Conservation (phyloP, 2,113 vertebrate genomes). For the Crotalus tigris region DNA sequence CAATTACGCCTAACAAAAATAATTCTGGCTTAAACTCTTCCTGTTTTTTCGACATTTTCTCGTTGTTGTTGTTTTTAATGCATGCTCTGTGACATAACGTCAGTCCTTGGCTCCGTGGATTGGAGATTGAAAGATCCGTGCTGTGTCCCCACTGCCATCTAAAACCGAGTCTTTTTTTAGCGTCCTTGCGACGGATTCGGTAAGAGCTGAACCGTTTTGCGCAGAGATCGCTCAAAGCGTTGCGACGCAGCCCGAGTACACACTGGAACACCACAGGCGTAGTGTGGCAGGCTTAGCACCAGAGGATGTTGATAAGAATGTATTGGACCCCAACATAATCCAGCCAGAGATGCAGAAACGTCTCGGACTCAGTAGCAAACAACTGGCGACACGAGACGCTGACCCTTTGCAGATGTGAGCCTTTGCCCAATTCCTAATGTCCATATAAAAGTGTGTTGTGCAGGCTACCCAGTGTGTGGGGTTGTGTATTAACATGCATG, state of each 20-base stretch:
- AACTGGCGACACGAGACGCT: constrained; percentile 58
- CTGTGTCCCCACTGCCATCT: not conserved
- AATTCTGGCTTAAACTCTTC: too few species aligned
- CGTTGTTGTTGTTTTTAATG: too few species aligned
- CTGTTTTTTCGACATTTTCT: too few species aligned
- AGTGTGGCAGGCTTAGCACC: constrained; percentile 58
- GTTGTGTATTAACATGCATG: constrained; percentile 26
- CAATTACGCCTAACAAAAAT: too few species aligned
- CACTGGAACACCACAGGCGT: constrained; percentile 51
- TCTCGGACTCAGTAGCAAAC: constrained; percentile 27
- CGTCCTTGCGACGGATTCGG: constrained; percentile 48
- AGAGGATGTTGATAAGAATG: constrained; percentile 62
- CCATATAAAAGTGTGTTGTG: constrained; percentile 23
- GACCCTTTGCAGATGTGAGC: constrained; percentile 72
- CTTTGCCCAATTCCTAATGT: constrained; percentile 24
- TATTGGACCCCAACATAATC: constrained; percentile 9
- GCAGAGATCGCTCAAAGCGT: constrained; percentile 64
- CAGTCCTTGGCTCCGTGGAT: not conserved
- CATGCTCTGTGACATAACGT: not conserved
- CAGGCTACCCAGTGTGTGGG: constrained; percentile 32
- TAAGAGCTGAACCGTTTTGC: constrained; percentile 48
- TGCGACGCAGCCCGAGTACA: rapidly evolving
- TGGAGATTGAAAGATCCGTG: not conserved
- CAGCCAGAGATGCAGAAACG: constrained; percentile 35
- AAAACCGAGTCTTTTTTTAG: constrained; percentile 44